Base-by-base conservation (phyloP, 2,888 invertebrate species). In the Tenthredo mesomela region DNA sequence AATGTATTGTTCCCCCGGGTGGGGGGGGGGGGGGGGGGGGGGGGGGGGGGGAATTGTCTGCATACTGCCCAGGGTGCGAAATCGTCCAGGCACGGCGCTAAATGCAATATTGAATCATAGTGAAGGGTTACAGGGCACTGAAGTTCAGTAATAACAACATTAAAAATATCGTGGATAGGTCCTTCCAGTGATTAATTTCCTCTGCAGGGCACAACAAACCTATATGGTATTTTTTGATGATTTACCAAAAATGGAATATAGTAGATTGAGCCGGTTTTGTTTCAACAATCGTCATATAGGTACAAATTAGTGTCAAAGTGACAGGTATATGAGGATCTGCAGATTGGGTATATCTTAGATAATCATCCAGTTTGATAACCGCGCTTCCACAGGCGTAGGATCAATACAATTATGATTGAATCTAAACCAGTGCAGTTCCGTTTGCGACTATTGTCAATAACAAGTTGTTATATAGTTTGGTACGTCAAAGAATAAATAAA, bases 401-500 rank as follows among this genome's bases (percentile, higher is more conserved):
- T 54, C 10, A 54, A 54, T 54, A 7, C n/a, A n/a, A 7, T 54
- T 54, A n/a, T n/a, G 3, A 61, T 40, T 80, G 40, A 80, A 61
- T 80, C 3, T 40, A 15, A 37, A 25, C 12, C 7, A 25, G 37
- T 7, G 58, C 54, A 37, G 37, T 58, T 54, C 33, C 29, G 75
- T 75, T n/a, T 29, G 4, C 37, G 18, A 61, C 40, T 58, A 54
- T 77, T 54, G 54, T 58, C 18, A 15, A 80, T 80, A 80, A 61
- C 50, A 40, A 50, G 33, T 77, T 50, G 18, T 6, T 50, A 6
- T 50, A 65, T 29, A 67, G 15, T 29, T 25, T 15, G 47, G 25
- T 75, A 61, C 58, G 33, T 21, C 40, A 18, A 40, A 61, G 50
- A 70, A 82, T 12, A 67, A 67, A 82, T 82, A 82, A 65, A 29